These are phyloP conservation scores for Bursaphelenchus mucronatus DNA, from an alignment of 1,140 invertebrate genomes.

Conservation along the genomic window DNA sequence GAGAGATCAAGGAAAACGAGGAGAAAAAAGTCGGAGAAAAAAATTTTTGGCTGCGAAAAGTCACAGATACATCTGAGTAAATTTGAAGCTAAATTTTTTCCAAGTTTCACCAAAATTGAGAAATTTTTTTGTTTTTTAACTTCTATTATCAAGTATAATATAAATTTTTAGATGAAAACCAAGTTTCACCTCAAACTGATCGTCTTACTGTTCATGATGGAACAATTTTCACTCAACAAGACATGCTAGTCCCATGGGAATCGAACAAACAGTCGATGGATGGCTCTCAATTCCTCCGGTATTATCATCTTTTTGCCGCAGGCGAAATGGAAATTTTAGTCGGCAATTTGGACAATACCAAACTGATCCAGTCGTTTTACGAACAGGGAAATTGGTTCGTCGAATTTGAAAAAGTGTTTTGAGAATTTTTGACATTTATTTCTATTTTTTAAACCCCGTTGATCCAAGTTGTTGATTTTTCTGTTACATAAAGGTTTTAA, in stretches of 20 bases:
- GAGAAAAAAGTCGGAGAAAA: too few relatives aligned
- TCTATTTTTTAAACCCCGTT: not conserved
- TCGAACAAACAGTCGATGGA: constrained; percentile 63
- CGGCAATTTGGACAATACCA: constrained; percentile 7
- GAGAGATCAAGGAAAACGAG: too few relatives aligned
- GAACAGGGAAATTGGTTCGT: constrained; percentile 48
- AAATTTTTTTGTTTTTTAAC: too few relatives aligned
- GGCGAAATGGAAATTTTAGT: constrained; percentile 37
- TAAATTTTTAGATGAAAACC: too few relatives aligned
- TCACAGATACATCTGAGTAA: too few relatives aligned
- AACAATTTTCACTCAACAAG: constrained; percentile 76
- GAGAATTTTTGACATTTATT: constrained; percentile 32
- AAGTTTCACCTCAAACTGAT: constrained; percentile 21
- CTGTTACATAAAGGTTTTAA: too few relatives aligned
- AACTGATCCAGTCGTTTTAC: constrained; percentile 23
- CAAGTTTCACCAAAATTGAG: too few relatives aligned
- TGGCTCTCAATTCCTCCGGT: constrained; percentile 51
- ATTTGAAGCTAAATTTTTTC: too few relatives aligned
- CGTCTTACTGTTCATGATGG: constrained; percentile 36
- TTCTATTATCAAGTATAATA: too few relatives aligned
- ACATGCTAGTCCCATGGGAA: constrained; percentile 91
- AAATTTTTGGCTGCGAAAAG: too few relatives aligned
- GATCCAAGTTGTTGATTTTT: too few relatives aligned
- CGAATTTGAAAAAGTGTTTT: constrained; percentile 40
- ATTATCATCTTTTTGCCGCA: constrained; percentile 41